Evolutionary conservation across 2,888 invertebrate species (phyloP).

Genomic region (Nomada ruficornis): DNA sequence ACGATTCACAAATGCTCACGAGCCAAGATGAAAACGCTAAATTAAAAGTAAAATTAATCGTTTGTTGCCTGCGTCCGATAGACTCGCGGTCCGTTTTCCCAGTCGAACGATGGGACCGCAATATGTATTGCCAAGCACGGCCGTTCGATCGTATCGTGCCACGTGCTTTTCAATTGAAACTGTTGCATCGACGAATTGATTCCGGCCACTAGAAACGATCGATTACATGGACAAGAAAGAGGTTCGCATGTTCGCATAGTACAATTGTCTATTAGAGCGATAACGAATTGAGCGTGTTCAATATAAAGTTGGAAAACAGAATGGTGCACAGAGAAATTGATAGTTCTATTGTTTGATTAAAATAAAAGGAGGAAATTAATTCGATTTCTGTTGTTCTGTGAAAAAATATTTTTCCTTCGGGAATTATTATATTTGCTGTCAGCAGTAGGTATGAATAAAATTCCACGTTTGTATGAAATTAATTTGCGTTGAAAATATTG

Average conservation of each 20-base stretch:
- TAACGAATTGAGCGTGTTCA: neutral
- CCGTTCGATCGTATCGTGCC: neutral
- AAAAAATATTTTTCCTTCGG: no score
- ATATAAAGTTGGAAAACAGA: neutral
- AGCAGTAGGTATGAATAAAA: no score
- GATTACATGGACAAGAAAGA: neutral
- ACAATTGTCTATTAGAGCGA: neutral
- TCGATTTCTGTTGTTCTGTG: no score
- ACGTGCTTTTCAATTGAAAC: constrained; percentile 30
- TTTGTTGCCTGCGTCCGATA: constrained; percentile 16
- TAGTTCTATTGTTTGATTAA: neutral
- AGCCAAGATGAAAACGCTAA: constrained; percentile 22
- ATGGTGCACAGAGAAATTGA: neutral
- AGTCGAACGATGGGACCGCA: neutral
- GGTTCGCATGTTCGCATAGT: neutral
- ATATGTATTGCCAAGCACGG: constrained; percentile 11
- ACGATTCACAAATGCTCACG: neutral
- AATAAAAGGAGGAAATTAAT: no score
- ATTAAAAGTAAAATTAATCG: constrained; percentile 44
- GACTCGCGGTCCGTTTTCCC: neutral
- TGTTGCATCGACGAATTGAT: constrained; percentile 47
- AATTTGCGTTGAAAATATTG: no score
- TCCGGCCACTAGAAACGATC: constrained; percentile 5
- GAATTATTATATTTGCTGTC: no score
- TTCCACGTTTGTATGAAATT: no score